A percentile compares a stretch with the other conserved stretches of the same genome.
phyloP scores from a whole-genome alignment of 2,797 vertebrate species.

The Centropyge bicolor region DNA sequence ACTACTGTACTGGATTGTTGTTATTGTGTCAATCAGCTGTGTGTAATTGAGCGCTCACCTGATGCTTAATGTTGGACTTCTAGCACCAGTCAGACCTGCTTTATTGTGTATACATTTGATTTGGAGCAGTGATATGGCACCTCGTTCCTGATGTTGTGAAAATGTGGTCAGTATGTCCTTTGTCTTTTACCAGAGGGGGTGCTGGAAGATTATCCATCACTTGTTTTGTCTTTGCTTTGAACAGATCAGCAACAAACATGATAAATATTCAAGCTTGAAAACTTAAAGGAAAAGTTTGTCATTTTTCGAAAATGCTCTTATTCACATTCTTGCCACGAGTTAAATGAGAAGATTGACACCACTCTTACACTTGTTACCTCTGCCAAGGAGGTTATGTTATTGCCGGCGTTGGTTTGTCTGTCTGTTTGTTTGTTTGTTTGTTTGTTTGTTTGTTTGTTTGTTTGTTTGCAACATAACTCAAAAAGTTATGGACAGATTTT shows the following conservation, averaged over 20 bases:
- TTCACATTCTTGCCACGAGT: not conserved
- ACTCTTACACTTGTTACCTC: not conserved
- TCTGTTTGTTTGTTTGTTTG: too few relatives aligned
- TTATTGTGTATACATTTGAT: conserved; percentile 5
- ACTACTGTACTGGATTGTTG: not conserved
- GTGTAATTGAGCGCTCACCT: not conserved
- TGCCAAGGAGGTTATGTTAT: too few relatives aligned
- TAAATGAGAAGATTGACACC: not conserved
- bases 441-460: too few relatives aligned
- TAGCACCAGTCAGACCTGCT: not conserved
- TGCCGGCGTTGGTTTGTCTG: too few relatives aligned
- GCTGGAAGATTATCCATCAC: not conserved
- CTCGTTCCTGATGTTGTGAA: conserved; percentile 43
- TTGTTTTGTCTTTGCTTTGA: conserved; percentile 19
- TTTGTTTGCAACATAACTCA: too few relatives aligned
- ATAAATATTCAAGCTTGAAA: conserved; percentile 60
- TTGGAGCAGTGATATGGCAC: conserved; percentile 72
- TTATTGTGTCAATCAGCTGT: not conserved
- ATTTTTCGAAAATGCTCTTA: conserved; percentile 7
- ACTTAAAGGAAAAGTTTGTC: conserved; percentile 6
- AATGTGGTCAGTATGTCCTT: conserved; percentile 17
- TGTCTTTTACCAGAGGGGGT: not conserved
- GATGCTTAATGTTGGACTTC: not conserved
- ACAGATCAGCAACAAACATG: conserved; percentile 16
- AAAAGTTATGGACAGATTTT: too few relatives aligned